Evolutionary conservation across 2,797 vertebrate species (phyloP).

Genomic region (Cyclopterus lumpus): DNA sequence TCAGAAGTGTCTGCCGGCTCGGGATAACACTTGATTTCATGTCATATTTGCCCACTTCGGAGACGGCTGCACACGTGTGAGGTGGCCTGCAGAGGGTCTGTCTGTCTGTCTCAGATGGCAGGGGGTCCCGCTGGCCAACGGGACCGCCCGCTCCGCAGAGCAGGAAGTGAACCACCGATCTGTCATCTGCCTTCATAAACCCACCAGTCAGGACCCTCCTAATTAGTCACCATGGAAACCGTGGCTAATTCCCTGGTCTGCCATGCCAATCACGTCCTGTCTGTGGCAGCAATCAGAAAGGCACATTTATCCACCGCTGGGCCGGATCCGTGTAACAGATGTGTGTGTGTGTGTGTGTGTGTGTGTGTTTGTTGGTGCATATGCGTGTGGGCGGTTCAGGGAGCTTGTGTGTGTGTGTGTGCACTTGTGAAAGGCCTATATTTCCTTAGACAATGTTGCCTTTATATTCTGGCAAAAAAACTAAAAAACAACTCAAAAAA

Average conservation of each 20-base stretch:
- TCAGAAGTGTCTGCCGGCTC: conserved; percentile 7
- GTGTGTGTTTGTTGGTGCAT: conserved; percentile 29
- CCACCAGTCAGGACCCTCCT: conserved; percentile 78
- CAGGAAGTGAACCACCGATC: conserved; percentile 76
- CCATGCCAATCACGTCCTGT: conserved; percentile 81
- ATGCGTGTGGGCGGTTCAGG: conserved; percentile 51
- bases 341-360: conserved; percentile 44
- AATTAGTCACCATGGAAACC: conserved; percentile 84
- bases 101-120: conserved; percentile 66
- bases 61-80: conserved; percentile 62
- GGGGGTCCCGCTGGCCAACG: conserved; percentile 66
- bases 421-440: conserved; percentile 53
- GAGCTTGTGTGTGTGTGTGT: conserved; percentile 25
- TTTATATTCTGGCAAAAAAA: conserved; percentile 47
- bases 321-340: conserved; percentile 71
- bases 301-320: conserved; percentile 79
- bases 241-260: conserved; percentile 75
- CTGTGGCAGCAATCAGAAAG: conserved; percentile 78
- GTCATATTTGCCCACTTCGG: conserved; percentile 34
- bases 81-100: conserved; percentile 61
- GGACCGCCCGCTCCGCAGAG: conserved; percentile 71
- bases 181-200: conserved; percentile 80
- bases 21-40: conserved; percentile 31
- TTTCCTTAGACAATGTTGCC: conserved; percentile 62
- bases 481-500: not conserved